Conservation (phyloP, 2,113 vertebrate genomes). For the Pagrus major region DNA sequence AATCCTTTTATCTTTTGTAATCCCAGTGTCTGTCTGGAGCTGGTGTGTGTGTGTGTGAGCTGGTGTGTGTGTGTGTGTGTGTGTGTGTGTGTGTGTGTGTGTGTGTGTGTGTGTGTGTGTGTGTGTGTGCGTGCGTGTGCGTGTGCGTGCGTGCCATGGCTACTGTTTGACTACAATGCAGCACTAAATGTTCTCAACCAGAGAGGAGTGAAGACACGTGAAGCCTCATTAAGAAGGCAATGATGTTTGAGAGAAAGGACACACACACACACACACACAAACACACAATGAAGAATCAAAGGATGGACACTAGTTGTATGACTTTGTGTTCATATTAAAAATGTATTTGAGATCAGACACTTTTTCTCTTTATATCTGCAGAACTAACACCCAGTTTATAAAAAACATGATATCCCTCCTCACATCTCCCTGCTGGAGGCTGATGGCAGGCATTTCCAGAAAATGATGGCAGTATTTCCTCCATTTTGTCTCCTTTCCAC, state of each 20-base stretch:
- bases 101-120: neutral
- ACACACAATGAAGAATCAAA: neutral
- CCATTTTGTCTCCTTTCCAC: conserved; percentile 1
- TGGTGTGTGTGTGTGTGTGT: neutral
- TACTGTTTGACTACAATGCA: conserved; percentile 10
- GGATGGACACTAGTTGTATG: neutral
- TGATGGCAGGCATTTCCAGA: neutral
- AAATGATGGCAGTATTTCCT: neutral
- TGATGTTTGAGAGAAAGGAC: conserved; percentile 14
- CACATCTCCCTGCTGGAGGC: neutral
- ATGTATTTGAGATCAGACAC: no score
- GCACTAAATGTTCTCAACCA: conserved; percentile 6
- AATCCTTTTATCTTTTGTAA: neutral
- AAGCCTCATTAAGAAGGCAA: conserved; percentile 28
- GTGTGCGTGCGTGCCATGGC: neutral
- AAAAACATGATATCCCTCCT: no score
- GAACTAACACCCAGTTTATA: no score
- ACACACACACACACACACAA: conserved; percentile 1
- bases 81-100: neutral
- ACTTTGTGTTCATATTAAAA: no score
- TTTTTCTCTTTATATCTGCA: no score
- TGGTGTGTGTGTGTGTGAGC: neutral
- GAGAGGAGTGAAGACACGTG: neutral
- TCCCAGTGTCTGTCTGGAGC: neutral
- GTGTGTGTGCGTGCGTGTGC: conserved; percentile 4